Base-by-base conservation (phyloP, 2,797 vertebrate species). In the Paramormyrops hopkinsi region DNA sequence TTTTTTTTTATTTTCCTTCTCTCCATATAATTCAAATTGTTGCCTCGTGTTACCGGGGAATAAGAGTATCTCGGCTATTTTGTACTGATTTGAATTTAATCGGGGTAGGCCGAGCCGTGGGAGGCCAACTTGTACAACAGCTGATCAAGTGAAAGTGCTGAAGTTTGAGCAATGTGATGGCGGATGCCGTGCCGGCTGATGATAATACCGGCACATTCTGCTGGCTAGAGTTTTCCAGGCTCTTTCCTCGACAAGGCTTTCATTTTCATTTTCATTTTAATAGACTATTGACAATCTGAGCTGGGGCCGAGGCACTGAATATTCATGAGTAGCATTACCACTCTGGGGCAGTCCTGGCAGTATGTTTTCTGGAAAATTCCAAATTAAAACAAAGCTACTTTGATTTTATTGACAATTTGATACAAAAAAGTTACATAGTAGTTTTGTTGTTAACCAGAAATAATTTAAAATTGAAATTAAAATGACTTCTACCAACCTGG, bases 81-180 rank as follows among this genome's bases (percentile, higher is more conserved):
- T 82, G 76, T 82, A 46, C 76, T 82, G 76, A 82, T 82, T 82
- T 82, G 37, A 82, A 82, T 82, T 82, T 82, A 82, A 82, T 82
- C 76, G 37, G 73, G 73, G 29, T 41, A 37, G 69, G 37, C 37
- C 41, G 41, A 82, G 76, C 37, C 3, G 76, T n/a, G 76, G 76
- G 37, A 82, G 41, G 41, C 6, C 76, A 44, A 46, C 19, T 82
- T 44, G 76, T 44, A 82, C 76, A 46, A 82, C 76, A 82, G 76
- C 76, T 82, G 76, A 82, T 82, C 76, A 82, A 82, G 76, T 82
- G 76, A 82, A 82, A 82, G 6, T 82, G 76, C 76, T 82, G 19
- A 82, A 82, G 76, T 82, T 82, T 82, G 76, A 82, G 76, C 76
- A 82, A 82, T n/a, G 76, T 44, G 76, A 82, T 44, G 17, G 41